These are phyloP conservation scores for Tachyglossus aculeatus DNA, from an alignment of 2,797 vertebrate species.

Conservation along the genomic window DNA sequence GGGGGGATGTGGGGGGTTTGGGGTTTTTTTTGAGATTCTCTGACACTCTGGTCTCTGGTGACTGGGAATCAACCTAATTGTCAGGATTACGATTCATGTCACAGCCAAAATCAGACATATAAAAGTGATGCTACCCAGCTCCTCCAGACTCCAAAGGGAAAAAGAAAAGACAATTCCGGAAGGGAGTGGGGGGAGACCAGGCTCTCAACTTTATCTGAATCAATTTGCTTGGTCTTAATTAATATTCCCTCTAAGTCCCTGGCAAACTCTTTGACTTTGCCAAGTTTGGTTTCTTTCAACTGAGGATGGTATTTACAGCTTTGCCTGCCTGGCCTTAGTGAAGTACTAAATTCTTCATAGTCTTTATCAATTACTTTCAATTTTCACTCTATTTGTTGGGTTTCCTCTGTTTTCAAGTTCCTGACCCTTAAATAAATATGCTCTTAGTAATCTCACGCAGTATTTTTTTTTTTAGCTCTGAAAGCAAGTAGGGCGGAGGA, in stretches of 20 bases:
- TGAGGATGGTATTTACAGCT: not conserved
- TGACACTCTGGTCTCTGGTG: conserved; percentile 6
- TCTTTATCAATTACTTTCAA: conserved; percentile 38
- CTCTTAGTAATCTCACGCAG: conserved; percentile 21
- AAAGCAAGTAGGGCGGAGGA: no score
- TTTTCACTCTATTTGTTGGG: conserved; percentile 48
- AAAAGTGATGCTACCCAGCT: conserved; percentile 46
- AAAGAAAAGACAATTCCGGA: no score
- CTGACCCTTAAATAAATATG: conserved; percentile 47
- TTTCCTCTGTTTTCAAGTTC: conserved; percentile 46
- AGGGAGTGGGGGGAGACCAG: no score
- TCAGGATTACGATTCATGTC: conserved; percentile 34
- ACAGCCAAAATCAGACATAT: conserved; percentile 33
- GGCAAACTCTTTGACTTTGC: conserved; percentile 15
- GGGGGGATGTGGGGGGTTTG: no score
- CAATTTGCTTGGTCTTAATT: conserved; percentile 37
- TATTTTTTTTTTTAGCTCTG: conserved; percentile 38
- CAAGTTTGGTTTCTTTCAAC: conserved; percentile 2
- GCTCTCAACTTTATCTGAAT: conserved; percentile 45
- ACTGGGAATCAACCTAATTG: conserved; percentile 37
- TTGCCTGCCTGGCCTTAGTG: conserved; percentile 35
- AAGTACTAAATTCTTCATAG: conserved; percentile 46
- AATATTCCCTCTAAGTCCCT: conserved; percentile 44
- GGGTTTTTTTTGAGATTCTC: conserved; percentile 36
- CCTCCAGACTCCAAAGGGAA: conserved; percentile 43